phyloP scores from a whole-genome alignment of 2,888 invertebrate species.

The Caenorhabditis sp. region DNA sequence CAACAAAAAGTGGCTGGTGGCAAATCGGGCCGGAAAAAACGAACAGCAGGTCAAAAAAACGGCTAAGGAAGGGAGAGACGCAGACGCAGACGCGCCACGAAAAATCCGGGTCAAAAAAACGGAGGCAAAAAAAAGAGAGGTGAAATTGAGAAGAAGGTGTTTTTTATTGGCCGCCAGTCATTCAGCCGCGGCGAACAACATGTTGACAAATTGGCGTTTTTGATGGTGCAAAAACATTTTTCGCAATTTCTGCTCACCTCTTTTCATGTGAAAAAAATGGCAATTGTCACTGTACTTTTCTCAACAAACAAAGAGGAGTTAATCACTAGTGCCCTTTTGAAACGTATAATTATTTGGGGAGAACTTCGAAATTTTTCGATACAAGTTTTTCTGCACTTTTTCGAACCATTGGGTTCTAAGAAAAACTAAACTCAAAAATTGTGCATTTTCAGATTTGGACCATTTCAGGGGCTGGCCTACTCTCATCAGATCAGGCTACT shows the following conservation, averaged over 20 bases:
- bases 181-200: neutral
- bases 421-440: no score
- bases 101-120: neutral
- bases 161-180: slow-evolving; percentile 2
- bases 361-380: no score
- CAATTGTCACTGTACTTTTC: no score
- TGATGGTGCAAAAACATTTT: neutral
- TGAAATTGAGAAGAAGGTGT: slow-evolving; percentile 6
- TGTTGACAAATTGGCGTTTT: slow-evolving; percentile 10
- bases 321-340: no score
- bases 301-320: no score
- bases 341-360: neutral
- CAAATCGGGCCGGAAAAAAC: neutral
- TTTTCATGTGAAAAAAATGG: slow-evolving; percentile 5
- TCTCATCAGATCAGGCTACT: no score
- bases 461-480: no score
- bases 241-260: no score
- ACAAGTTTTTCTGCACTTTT: no score
- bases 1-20: neutral
- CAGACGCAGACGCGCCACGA: slow-evolving; percentile 6
- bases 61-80: neutral
- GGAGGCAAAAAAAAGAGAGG: neutral
- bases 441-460: neutral
- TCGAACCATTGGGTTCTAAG: no score
- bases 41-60: slow-evolving; percentile 2